Evolutionary conservation across 2,888 invertebrate species (phyloP), one percentile per base, ranked within the genome.

Genomic region (Synanthedon vespiformis): DNA sequence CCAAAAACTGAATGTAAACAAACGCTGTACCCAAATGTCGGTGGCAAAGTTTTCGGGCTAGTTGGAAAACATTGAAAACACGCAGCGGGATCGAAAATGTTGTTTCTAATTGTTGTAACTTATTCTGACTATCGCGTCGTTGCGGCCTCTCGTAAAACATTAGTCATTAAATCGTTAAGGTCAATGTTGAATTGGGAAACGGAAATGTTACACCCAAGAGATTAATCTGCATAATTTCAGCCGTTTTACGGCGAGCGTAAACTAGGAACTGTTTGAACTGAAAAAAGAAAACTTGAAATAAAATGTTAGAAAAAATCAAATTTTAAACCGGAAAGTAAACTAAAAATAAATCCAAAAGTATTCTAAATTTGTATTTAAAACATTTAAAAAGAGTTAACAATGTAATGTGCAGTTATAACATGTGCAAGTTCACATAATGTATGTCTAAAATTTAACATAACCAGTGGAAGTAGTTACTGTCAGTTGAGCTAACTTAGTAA

Each of bases 1-100:
- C 83, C 85, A 81, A 83, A 85, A 84, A 84, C 80, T 80, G 74
- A 74, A 74, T 72, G 76, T 77, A 83, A 81, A 83, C 85, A 82
- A 80, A 78, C 78, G 74, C 62, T 58, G 69, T 65, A 67, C 71
- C 75, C 67, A 69, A 73, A 76, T 71, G 73, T 73, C 61, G 62
- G 64, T 58, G 61, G 60, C 61, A 73, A 78, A 85, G 73, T 82
- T 82, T 77, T 62, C 69, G 75, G 70, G 67, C 64, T 63, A 60
- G 68, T n/a, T 71, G 68, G 74, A 77, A 77, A 76, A 80, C 79
- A 80, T 75, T 74, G 72, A 64, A 72, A 77, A 74, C 76, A 75
- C 67, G 72, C 72, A 71, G 77, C 56, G 58, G 64, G 69, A 75
- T 76, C 72, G 73, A 67, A 74, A 75, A 70, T 73, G 69, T 74